Base-by-base conservation (phyloP, 2,888 invertebrate species). In the Ectemnius lituratus region DNA sequence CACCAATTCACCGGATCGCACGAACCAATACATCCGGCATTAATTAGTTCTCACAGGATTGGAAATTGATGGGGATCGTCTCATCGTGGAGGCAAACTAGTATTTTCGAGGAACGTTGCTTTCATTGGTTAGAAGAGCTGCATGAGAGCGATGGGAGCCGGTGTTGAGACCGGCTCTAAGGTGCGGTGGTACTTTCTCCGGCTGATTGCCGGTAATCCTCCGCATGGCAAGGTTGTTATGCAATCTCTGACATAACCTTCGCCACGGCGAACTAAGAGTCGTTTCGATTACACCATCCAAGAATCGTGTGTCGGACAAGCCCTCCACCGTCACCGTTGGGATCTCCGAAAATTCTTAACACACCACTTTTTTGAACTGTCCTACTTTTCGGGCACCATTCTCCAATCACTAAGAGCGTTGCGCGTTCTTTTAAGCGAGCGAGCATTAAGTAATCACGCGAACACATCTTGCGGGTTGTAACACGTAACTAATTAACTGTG, bases 161-260 rank as follows among this genome's bases (percentile, higher is more conserved):
- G 62, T 16, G 63, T 52, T 59, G 70, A 77, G 59, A 79, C 66
- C 78, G 67, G 67, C 72, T 75, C 61, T 60, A 72, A 76, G 59
- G 52, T 72, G 60, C 60, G 59, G 23, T 13, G 58, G 67, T 68
- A 84, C 83, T 83, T 83, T 83, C 83, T 83, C 83, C 82, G 66
- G n/a, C 66, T 78, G 78, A 79, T 82, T 76, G 68, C 76, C 63
- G 78, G 14, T 79, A 80, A 81, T 83, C 70, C 83, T 70, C 73
- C 60, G 66, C 67, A 63, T 18, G 60, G 59, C 59, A 6, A 52
- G 52, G 67, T 64, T 49, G 82, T 90, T 90, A 87, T 82, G 89
- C 87, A 90, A 90, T 86, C 85, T 89, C 90, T 90, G 90, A 90
- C 90, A 90, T 90, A 90, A 90, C 89, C 90, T 90, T 90, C 89